Conservation (phyloP, 2,888 invertebrate genomes). For the Actias luna region DNA sequence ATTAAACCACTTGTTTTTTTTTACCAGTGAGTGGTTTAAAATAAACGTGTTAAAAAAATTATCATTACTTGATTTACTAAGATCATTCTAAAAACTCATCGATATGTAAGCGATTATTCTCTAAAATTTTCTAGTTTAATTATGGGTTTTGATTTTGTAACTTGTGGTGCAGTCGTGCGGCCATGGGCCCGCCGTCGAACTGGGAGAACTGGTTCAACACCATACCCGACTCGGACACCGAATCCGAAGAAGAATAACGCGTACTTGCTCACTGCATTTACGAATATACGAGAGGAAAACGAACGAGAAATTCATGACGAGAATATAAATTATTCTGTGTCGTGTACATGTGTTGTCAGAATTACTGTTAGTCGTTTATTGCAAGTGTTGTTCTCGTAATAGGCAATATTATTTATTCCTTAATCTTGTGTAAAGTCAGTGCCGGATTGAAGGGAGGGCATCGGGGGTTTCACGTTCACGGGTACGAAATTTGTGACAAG, state of each 20-base stretch:
- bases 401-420: not conserved
- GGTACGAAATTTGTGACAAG: too few species aligned
- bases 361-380: not conserved
- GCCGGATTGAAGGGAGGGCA: not conserved
- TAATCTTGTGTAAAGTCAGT: not conserved
- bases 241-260: constrained; percentile 67
- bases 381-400: not conserved
- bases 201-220: constrained; percentile 84
- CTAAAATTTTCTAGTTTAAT: not conserved
- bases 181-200: constrained; percentile 76
- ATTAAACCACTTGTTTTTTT: too few species aligned
- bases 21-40: too few species aligned
- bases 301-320: not conserved
- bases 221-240: constrained; percentile 81
- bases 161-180: constrained; percentile 54
- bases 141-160: not conserved
- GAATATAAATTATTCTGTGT: not conserved
- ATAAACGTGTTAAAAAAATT: too few species aligned
- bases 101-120: not conserved
- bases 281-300: constrained; percentile 2
- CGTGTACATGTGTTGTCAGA: not conserved
- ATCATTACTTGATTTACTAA: too few species aligned
- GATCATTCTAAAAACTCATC: too few species aligned
- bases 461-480: too few species aligned
- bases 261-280: constrained; percentile 11